Evolutionary conservation across 2,888 invertebrate species (phyloP), one percentile per base, ranked within the genome.

Genomic region (Pollenia griseotomentosa): DNA sequence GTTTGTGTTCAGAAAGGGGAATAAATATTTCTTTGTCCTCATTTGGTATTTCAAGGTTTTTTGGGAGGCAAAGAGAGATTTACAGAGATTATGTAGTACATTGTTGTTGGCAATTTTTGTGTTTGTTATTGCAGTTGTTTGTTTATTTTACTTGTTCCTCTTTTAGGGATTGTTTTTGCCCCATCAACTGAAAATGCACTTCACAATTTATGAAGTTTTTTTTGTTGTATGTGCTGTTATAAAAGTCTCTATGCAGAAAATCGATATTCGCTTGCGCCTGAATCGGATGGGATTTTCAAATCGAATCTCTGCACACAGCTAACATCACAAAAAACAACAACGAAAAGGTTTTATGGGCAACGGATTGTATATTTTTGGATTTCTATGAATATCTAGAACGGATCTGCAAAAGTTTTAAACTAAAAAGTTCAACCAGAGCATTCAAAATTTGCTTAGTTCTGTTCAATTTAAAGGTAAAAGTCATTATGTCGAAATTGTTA

Each of bases 41-140:
- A 83, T 87, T 81, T 79, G 73, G 51, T 16, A 61, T 88, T 88
- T 89, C 88, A 88, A 89, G 89, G 89, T 88, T 89, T 87, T 87
- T 88, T 66, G 88, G 84, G 74, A 84, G 88, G 88, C 57, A 82
- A 85, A 71, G 81, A 46, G 80, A 77, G 79, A 71, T 82, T 65
- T 59, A 48, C 68, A 48, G n/a, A 65, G 73, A 81, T 79, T 78
- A 78, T 83, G 68, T 61, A 81, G 48, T 85, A 77, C 40, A 77
- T 77, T 71, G 59, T 79, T 68, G 75, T 23, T 46, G 33, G 33
- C 33, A 33, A 68, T 73, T 71, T 57, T 61, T 6, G 33, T 33
- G 0, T 33, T 57, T 70, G 44, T 71, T 84, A 57, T 71, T 86
- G 82, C 81, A 65, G 66, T 71, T 86, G 70, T 63, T 59, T 70